A percentile compares a stretch with the other conserved stretches of the same genome.
Evolutionary conservation across 2,797 vertebrate species (phyloP).

Genomic region (Pangasius djambal): DNA sequence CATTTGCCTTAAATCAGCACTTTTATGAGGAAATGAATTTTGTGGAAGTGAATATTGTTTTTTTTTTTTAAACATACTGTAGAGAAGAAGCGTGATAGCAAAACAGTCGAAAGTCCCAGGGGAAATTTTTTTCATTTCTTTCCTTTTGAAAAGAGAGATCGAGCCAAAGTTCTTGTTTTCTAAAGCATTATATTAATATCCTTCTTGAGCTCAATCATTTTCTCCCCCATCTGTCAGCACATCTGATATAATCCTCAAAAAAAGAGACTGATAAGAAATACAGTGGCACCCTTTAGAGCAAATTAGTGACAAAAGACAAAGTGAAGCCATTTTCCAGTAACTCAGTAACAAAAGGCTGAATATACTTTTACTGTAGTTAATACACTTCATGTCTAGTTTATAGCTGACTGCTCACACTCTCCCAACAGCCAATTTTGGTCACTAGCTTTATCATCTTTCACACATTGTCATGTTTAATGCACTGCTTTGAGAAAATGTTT

Average conservation of each 20-base stretch:
- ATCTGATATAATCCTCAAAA: conserved; percentile 41
- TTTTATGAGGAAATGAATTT: conserved; percentile 29
- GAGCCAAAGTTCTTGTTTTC: conserved; percentile 34
- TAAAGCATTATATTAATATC: conserved; percentile 30
- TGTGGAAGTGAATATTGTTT: conserved; percentile 9
- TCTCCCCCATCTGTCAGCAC: conserved; percentile 43
- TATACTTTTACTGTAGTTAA: background rate
- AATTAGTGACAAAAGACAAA: conserved; percentile 15
- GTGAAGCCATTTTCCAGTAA: background rate
- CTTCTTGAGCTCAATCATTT: conserved; percentile 30
- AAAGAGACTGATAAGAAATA: conserved; percentile 35
- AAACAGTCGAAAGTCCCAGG: background rate
- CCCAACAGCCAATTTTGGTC: background rate
- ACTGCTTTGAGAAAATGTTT: background rate
- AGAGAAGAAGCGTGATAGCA: conserved; percentile 11
- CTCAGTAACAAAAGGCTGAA: conserved; percentile 15
- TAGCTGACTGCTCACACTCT: background rate
- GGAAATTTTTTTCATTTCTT: background rate
- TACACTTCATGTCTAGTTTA: background rate
- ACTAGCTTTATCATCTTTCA: background rate
- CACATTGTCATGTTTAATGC: background rate
- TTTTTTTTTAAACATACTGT: background rate
- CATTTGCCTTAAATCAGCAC: conserved; percentile 28
- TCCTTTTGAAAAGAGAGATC: background rate
- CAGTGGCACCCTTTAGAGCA: background rate